A percentile compares a stretch with the other conserved stretches of the same genome.
phyloP scores from a whole-genome alignment of 37 sponge, comb jelly and placozoan genomes.

The Cliona cf. orientalis region DNA sequence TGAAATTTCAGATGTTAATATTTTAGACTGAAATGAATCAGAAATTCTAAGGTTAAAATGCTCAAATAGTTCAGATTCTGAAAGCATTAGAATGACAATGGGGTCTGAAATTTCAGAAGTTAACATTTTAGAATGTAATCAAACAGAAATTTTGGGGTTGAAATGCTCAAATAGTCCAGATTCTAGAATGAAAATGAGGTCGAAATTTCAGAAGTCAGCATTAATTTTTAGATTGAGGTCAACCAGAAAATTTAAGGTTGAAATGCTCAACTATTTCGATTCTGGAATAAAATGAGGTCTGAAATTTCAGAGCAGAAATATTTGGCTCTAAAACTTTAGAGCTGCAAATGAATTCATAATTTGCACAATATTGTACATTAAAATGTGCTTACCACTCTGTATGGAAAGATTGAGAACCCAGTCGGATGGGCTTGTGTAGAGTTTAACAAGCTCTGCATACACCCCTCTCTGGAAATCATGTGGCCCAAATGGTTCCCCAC shows the following conservation, averaged over 20 bases:
- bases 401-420: conserved; percentile 9
- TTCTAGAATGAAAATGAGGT: neutral
- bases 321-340: too few relatives aligned
- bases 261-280: neutral
- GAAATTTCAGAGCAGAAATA: neutral
- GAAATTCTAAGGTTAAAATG: too few relatives aligned
- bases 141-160: too few relatives aligned
- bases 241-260: too few relatives aligned
- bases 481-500: neutral
- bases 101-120: neutral
- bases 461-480: neutral
- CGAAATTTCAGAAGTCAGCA: neutral
- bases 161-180: neutral
- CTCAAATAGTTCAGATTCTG: neutral
- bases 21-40: too few relatives aligned
- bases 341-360: too few relatives aligned
- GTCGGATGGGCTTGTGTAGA: neutral
- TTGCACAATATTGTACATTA: too few relatives aligned
- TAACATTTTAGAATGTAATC: neutral
- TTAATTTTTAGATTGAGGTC: neutral
- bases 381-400: neutral
- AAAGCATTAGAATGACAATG: too few relatives aligned
- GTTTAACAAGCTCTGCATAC: neutral
- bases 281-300: neutral
- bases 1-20: neutral